These are phyloP conservation scores for Epinephelus cyanopodus DNA, from an alignment of 2,113 vertebrate species.

Conservation along the genomic window DNA sequence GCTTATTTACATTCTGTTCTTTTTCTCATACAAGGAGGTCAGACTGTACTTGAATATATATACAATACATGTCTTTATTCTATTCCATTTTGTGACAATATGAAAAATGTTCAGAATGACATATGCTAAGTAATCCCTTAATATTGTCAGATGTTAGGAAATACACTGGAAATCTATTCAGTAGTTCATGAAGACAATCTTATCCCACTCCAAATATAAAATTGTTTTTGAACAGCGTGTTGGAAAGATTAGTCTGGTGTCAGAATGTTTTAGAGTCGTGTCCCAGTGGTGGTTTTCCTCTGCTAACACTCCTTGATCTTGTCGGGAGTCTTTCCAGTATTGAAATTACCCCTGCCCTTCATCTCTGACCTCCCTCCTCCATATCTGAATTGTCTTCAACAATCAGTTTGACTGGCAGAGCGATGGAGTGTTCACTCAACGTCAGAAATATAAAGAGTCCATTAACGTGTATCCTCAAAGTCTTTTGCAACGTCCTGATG, in stretches of 20 bases:
- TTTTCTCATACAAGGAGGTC: too few species aligned
- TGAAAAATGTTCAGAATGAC: too few species aligned
- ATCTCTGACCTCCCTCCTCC: constrained; percentile 34
- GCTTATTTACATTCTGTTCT: too few species aligned
- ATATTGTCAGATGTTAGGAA: too few species aligned
- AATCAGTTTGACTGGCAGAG: constrained; percentile 62
- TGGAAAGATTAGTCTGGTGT: constrained; percentile 54
- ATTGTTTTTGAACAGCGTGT: constrained; percentile 37
- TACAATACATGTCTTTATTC: too few species aligned
- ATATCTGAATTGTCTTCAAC: constrained; percentile 28
- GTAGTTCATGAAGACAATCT: not conserved
- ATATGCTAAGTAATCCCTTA: too few species aligned
- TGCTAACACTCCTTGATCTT: constrained; percentile 13
- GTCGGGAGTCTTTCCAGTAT: constrained; percentile 36
- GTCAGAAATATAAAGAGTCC: constrained; percentile 30
- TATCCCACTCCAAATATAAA: not conserved
- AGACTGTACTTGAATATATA: too few species aligned
- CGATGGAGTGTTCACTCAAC: not conserved
- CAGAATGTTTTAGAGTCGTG: constrained; percentile 22
- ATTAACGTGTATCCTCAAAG: constrained; percentile 28
- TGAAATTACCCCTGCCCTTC: constrained; percentile 55
- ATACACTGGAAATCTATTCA: not conserved
- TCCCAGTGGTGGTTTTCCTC: not conserved
- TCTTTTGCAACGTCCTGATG: not conserved
- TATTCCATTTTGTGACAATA: too few species aligned